These are phyloP conservation scores for Amphipoea oculea DNA, from an alignment of 2,888 invertebrate genomes.

Conservation along the genomic window DNA sequence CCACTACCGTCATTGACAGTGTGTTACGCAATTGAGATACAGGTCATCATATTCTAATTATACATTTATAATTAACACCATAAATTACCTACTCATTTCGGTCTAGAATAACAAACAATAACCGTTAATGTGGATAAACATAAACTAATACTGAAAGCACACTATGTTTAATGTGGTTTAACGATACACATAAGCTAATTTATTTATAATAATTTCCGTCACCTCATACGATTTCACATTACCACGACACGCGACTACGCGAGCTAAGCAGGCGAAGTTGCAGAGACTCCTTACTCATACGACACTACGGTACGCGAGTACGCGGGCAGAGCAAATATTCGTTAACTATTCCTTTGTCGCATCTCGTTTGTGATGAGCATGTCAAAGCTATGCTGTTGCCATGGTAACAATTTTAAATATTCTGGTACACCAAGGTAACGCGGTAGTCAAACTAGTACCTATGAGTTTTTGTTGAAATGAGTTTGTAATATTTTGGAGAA, in stretches of 20 bases:
- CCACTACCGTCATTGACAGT: no score
- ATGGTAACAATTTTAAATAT: slow-evolving; percentile 65
- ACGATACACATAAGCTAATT: slow-evolving; percentile 4
- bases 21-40: no score
- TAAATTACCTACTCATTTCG: no score
- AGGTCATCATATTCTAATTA: no score
- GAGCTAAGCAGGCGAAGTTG: slow-evolving; percentile 25
- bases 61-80: no score
- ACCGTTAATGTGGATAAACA: background rate
- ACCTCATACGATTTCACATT: slow-evolving; percentile 38
- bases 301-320: slow-evolving; percentile 63
- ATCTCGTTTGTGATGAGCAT: slow-evolving; percentile 76
- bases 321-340: slow-evolving; percentile 77
- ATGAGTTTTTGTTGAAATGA: slow-evolving; percentile 6
- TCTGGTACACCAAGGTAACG: slow-evolving; percentile 24
- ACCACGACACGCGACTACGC: slow-evolving; percentile 11
- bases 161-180: background rate
- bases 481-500: background rate
- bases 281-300: slow-evolving; percentile 18
- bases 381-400: slow-evolving; percentile 71
- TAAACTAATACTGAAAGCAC: background rate
- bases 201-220: slow-evolving; percentile 36
- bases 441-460: background rate
- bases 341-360: slow-evolving; percentile 86
- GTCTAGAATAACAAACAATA: no score